Evolutionary conservation across 2,797 vertebrate species (phyloP).

Genomic region (Odontamblyopus rebecca): DNA sequence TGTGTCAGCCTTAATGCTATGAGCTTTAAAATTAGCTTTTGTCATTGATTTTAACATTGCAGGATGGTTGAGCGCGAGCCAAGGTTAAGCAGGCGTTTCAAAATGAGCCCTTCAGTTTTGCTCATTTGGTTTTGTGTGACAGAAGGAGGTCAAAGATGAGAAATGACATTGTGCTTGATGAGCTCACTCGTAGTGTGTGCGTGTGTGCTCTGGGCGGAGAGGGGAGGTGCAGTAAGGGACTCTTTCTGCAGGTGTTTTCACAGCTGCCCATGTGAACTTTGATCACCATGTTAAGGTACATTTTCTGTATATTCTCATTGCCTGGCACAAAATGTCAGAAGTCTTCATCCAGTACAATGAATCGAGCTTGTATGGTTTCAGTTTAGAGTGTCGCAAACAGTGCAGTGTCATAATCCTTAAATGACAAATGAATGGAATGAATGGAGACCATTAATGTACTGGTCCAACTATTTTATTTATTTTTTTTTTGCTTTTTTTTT

Average conservation of each 20-base stretch:
- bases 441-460: too few species aligned
- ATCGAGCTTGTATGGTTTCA: background rate
- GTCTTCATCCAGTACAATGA: background rate
- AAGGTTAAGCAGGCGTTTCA: slow-evolving; percentile 14
- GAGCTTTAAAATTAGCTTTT: background rate
- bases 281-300: slow-evolving; percentile 12
- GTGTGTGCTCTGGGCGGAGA: slow-evolving; percentile 23
- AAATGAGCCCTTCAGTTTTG: slow-evolving; percentile 21
- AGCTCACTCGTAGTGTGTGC: slow-evolving; percentile 39
- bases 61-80: slow-evolving; percentile 19
- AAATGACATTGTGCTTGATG: slow-evolving; percentile 43
- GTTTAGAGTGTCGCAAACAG: background rate
- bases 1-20: background rate
- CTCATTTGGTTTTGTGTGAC: slow-evolving; percentile 36
- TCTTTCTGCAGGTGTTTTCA: slow-evolving; percentile 44
- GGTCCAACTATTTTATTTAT: too few species aligned
- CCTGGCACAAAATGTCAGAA: slow-evolving; percentile 10
- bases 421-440: too few species aligned
- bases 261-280: slow-evolving; percentile 48
- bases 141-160: slow-evolving; percentile 54
- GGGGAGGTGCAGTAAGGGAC: background rate
- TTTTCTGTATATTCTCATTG: background rate
- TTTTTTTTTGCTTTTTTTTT: too few species aligned
- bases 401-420: background rate
- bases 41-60: background rate